Conservation (phyloP, 2,797 vertebrate species). For the Synaphobranchus kaupii region DNA sequence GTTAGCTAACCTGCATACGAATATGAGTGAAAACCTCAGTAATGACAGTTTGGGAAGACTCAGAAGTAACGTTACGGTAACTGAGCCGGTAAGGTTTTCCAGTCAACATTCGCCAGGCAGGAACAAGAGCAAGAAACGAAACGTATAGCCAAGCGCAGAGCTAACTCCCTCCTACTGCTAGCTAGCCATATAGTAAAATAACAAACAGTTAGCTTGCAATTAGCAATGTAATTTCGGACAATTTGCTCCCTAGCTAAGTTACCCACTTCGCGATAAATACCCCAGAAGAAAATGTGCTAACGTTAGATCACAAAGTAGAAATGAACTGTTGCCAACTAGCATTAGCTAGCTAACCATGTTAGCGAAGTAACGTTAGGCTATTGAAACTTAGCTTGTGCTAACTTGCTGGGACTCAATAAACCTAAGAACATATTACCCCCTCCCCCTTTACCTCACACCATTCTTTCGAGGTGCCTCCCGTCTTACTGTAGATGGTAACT, state of each 20-base stretch:
- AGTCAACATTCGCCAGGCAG: background rate
- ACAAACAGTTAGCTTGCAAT: background rate
- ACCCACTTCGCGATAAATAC: background rate
- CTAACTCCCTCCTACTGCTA: background rate
- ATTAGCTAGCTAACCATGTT: background rate
- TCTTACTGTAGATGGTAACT: slow-evolving; percentile 55
- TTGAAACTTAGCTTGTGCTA: background rate
- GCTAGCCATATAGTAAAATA: background rate
- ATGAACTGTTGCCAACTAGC: background rate
- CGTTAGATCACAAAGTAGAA: background rate
- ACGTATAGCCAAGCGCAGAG: background rate
- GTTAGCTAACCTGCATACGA: background rate
- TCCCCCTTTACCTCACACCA: slow-evolving; percentile 65
- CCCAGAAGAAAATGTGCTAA: background rate
- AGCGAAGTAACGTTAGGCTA: background rate
- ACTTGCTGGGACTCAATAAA: background rate
- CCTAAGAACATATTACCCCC: slow-evolving; percentile 5
- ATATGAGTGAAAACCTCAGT: background rate
- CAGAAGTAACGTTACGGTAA: background rate
- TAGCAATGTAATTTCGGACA: too few species aligned
- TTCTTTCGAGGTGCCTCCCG: slow-evolving; percentile 60
- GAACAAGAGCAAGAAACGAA: background rate
- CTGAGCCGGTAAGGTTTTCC: background rate
- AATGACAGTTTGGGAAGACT: background rate
- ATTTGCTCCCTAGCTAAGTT: background rate